Base-by-base conservation (phyloP, 2,888 invertebrate species). In the Eledone cirrhosa region DNA sequence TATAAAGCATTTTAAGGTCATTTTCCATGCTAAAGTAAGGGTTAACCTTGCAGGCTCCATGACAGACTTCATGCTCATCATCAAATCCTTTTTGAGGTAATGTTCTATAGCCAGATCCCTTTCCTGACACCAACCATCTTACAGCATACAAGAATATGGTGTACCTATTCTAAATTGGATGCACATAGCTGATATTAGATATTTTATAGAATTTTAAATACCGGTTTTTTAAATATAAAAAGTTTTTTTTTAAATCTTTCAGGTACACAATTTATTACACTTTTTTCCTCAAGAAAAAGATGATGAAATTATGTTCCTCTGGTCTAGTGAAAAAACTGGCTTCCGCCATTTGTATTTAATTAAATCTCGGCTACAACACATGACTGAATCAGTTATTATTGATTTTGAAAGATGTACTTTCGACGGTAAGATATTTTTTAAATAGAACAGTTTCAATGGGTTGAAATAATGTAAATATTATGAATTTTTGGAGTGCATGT, bases 311-410 rank as follows among this genome's bases (percentile, higher is more conserved):
- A 92, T 92, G 82, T 97, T 97, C 91, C 93, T 98, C 77, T 98
- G 97, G 97, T 96, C 96, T 0, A 96, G 95, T 65, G 98, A 98
- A 91, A 95, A 96, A 89, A 94, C 95, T 0, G 97, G 97, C 0
- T 97, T 93, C 88, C 92, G 97, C 78, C 98, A 98, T 90, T 92
- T 98, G 80, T 97, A 97, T 83, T 83, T 84, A 29, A 81, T 88
- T 65, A 86, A 84, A 19, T 85, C 88, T 16, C 29, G 67, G 24
- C 79, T 69, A 41, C 48, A 22, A 24, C 47, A 53, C 41, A 29
- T 48, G 31, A 48, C 19, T 72, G 77, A 27, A 24, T 48, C 67
- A 22, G 41, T 67, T 69, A 65, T 48, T 41, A 78, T 80, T 78
- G 80, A 80, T 47, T 65, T 77, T n/a, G 80, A 77, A 48, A 78